phyloP scores from a whole-genome alignment of 1,140 invertebrate species.

The Drosophila pallidifrons region DNA sequence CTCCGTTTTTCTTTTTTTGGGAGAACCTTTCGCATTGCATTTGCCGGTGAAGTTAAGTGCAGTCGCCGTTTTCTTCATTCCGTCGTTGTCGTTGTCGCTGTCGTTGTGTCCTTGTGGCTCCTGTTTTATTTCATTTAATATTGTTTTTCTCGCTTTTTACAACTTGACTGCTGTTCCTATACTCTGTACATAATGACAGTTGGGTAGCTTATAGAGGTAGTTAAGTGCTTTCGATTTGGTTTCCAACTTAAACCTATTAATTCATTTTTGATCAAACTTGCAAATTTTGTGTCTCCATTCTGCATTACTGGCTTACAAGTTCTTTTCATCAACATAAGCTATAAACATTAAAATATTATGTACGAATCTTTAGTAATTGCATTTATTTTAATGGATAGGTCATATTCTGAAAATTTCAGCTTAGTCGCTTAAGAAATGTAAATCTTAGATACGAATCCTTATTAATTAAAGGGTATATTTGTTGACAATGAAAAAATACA shows the following conservation, averaged over 20 bases:
- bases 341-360: no score
- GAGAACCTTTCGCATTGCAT: constrained; percentile 1
- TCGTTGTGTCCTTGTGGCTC: constrained; percentile 3
- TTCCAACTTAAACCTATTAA: no score
- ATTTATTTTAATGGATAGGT: background rate
- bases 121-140: constrained; percentile 36
- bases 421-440: background rate
- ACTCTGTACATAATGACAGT: constrained; percentile 4
- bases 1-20: background rate
- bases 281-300: no score
- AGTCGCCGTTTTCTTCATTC: constrained; percentile 16
- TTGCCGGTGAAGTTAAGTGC: constrained; percentile 21
- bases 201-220: background rate
- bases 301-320: no score
- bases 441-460: no score
- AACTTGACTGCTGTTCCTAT: constrained; percentile 15
- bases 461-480: no score
- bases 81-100: constrained; percentile 1
- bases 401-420: constrained; percentile 1
- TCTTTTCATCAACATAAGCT: no score
- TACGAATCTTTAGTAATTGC: background rate
- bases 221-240: no score
- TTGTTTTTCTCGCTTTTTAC: constrained; percentile 23
- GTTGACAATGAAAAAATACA: no score
- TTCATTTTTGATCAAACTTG: no score